Conservation (phyloP, 2,797 vertebrate genomes). For the Yasuhikotakia modesta region DNA sequence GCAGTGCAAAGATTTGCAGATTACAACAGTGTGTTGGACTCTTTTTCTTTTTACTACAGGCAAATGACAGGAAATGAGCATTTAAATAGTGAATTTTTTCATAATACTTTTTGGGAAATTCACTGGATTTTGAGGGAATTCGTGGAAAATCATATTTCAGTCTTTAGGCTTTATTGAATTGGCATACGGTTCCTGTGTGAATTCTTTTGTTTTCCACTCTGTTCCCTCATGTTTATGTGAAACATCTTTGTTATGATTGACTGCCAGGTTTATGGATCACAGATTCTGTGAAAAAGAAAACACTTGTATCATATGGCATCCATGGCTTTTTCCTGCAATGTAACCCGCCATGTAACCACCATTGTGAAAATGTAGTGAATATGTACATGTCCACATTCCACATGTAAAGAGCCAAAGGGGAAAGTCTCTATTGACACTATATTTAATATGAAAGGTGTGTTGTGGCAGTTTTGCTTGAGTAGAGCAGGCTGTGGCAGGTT, state of each 20-base stretch:
- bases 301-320: conserved; percentile 37
- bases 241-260: conserved; percentile 61
- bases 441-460: conserved; percentile 41
- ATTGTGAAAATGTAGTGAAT: conserved; percentile 19
- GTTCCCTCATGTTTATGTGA: conserved; percentile 43
- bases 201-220: conserved; percentile 26
- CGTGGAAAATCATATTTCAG: not conserved
- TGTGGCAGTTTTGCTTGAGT: conserved; percentile 12
- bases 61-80: no score
- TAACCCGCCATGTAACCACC: conserved; percentile 40
- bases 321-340: conserved; percentile 29
- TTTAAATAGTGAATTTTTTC: not conserved
- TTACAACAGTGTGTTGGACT: no score
- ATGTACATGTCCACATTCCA: conserved; percentile 30
- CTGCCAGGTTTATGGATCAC: conserved; percentile 52
- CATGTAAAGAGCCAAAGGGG: conserved; percentile 16
- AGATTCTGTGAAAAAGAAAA: conserved; percentile 37
- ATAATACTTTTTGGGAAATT: not conserved
- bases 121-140: conserved; percentile 6
- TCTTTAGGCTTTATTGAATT: not conserved
- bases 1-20: no score
- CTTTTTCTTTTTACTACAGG: no score
- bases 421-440: conserved; percentile 22
- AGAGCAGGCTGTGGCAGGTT: conserved; percentile 19
- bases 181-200: conserved; percentile 3